phyloP scores from a whole-genome alignment of 1,140 invertebrate genomes.

The Macrosteles quadrilineatus region DNA sequence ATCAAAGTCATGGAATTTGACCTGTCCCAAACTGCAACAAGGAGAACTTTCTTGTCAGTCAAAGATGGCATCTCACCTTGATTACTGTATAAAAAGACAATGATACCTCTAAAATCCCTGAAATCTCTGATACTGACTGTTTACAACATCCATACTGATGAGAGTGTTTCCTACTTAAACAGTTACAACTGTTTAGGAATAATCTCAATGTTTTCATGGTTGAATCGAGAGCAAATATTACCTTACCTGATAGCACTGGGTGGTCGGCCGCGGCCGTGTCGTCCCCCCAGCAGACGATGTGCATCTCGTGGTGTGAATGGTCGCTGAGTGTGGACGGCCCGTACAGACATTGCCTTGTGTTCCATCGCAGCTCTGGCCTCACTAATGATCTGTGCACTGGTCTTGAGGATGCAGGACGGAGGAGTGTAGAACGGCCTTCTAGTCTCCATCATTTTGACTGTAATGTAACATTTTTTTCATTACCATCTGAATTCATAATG shows the following conservation, averaged over 20 bases:
- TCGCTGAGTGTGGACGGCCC: conserved; percentile 67
- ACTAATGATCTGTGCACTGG: conserved; percentile 66
- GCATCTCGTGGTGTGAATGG: conserved; percentile 79
- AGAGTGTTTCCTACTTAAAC: no score
- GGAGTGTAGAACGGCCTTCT: conserved; percentile 36
- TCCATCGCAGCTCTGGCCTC: conserved; percentile 67
- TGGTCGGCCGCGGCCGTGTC: conserved; percentile 60
- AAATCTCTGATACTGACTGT: no score
- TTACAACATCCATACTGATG: no score
- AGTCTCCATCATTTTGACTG: conserved; percentile 25
- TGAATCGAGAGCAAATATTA: no score
- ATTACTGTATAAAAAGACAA: no score
- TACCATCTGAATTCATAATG: background rate
- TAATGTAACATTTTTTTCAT: background rate
- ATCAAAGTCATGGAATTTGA: conserved; percentile 41
- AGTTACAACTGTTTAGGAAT: no score
- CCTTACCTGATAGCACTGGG: conserved; percentile 76
- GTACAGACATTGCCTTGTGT: conserved; percentile 42
- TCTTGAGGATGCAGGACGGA: conserved; percentile 39
- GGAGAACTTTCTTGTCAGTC: no score
- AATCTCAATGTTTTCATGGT: no score
- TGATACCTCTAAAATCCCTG: no score
- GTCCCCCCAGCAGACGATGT: conserved; percentile 69
- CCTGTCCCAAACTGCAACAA: conserved; percentile 39
- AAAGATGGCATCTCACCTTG: no score